phyloP scores from a whole-genome alignment of 2,797 vertebrate species.

The Acrossocheilus fasciatus region DNA sequence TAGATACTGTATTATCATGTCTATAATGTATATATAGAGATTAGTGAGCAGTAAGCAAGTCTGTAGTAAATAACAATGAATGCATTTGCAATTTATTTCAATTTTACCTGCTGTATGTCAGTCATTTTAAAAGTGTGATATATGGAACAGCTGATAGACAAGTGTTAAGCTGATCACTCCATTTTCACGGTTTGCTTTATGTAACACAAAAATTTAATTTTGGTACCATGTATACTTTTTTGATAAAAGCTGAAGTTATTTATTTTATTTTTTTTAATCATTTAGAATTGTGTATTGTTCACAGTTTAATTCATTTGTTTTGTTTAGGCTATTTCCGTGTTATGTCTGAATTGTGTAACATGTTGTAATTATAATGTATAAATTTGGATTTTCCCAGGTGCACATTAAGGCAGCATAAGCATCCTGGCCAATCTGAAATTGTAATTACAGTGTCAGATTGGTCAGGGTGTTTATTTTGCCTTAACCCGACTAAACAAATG shows the following conservation, averaged over 20 bases:
- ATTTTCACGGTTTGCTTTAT: neutral
- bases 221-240: neutral
- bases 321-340: neutral
- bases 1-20: neutral
- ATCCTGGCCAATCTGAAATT: neutral
- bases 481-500: neutral
- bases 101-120: neutral
- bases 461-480: neutral
- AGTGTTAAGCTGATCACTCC: neutral
- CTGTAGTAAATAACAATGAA: neutral
- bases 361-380: neutral
- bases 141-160: neutral
- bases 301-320: neutral
- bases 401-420: neutral
- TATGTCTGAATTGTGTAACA: neutral
- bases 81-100: neutral
- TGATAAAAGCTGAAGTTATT: neutral
- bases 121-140: neutral
- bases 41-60: no score
- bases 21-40: neutral
- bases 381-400: neutral
- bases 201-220: neutral
- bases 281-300: neutral
- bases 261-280: neutral
- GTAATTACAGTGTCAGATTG: neutral